phyloP scores from a whole-genome alignment of 2,888 invertebrate genomes.

The Acanthosoma haemorrhoidale region DNA sequence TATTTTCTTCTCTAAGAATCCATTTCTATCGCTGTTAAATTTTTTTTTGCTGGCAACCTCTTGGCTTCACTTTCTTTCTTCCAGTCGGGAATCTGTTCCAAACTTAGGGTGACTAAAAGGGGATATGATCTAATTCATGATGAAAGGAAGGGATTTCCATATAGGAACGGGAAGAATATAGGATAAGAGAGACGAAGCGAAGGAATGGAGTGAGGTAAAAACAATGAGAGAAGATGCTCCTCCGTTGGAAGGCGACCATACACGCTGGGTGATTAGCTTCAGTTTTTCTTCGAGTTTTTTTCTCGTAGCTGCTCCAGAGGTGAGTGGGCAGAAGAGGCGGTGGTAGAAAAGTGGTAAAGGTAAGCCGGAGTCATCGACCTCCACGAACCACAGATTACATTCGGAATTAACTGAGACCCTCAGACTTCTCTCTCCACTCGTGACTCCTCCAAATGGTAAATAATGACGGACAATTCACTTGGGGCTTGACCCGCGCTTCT shows the following conservation, averaged over 20 bases:
- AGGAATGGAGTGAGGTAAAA: no score
- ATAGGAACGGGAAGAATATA: no score
- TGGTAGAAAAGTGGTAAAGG: neutral
- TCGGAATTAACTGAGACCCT: neutral
- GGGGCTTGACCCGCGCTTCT: neutral
- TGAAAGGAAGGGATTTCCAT: no score
- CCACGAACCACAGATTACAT: neutral
- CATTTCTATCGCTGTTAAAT: no score
- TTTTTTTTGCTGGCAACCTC: no score
- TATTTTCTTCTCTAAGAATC: no score
- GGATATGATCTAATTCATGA: no score
- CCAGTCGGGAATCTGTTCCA: no score
- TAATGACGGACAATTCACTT: constrained; percentile 12
- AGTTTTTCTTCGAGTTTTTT: neutral
- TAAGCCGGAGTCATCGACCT: neutral
- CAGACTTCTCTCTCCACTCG: neutral
- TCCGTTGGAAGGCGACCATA: neutral
- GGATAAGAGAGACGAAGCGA: no score
- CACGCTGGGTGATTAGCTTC: neutral
- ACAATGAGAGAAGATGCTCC: no score
- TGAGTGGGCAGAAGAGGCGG: neutral
- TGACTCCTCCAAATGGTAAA: constrained; percentile 16
- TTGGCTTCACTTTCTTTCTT: no score
- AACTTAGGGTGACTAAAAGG: no score
- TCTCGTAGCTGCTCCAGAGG: neutral